phyloP scores from a whole-genome alignment of 2,888 invertebrate species.

The Rhagonycha lutea region DNA sequence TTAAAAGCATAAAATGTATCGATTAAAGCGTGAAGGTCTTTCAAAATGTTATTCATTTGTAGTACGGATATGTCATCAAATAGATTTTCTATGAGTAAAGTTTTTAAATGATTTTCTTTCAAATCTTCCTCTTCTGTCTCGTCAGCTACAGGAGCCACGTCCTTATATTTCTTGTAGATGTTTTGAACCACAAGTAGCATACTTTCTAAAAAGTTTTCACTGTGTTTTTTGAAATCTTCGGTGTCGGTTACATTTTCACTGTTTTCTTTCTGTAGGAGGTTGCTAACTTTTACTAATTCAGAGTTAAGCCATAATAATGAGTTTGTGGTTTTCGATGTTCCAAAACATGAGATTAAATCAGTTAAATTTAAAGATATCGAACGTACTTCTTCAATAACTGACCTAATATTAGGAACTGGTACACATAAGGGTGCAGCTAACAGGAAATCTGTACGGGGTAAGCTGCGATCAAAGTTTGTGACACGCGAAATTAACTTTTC shows the following conservation, averaged over 20 bases:
- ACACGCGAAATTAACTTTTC: background rate
- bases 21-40: constrained; percentile 44
- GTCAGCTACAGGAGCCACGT: constrained; percentile 47
- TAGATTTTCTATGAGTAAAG: constrained; percentile 66
- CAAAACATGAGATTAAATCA: constrained; percentile 37
- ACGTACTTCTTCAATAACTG: background rate
- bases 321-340: constrained; percentile 31
- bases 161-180: constrained; percentile 60
- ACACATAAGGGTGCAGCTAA: background rate
- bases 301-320: constrained; percentile 22
- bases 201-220: constrained; percentile 34
- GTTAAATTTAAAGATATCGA: constrained; percentile 23
- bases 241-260: background rate
- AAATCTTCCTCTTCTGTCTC: constrained; percentile 58
- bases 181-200: constrained; percentile 64
- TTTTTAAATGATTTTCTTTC: constrained; percentile 69
- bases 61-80: constrained; percentile 64
- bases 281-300: background rate
- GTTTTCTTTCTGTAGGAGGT: background rate
- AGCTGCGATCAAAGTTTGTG: background rate
- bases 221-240: constrained; percentile 10
- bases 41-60: constrained; percentile 56
- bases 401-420: background rate
- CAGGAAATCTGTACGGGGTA: background rate
- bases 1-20: constrained; percentile 56